Evolutionary conservation across 2,113 vertebrate genomes (phyloP), one percentile per base, ranked within the genome.

Genomic region (Charina bottae): DNA sequence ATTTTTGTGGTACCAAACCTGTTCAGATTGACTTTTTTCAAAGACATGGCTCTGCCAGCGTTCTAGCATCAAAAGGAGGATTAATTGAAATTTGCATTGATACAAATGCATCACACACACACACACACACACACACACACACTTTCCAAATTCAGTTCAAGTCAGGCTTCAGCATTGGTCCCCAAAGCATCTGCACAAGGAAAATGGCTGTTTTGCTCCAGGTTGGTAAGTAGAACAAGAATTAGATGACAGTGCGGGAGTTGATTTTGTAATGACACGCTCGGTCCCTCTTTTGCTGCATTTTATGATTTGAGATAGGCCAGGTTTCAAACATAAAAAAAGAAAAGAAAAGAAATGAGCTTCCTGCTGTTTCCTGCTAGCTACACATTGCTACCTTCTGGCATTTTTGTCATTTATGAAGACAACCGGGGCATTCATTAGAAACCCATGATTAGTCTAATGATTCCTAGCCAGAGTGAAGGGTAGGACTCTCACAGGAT

Each of bases 151-250:
- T 88, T 88, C 55, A 92, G 17, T 92, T 83, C 87, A 53, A 62
- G 56, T 89, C 68, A 92, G 56, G 42, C 53, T 60, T 59, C 42
- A 58, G 8, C 42, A 58, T 58, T 91, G 55, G 86, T 53, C 86
- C 68, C 86, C 37, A 60, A 23, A 56, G 90, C 26, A 88, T 15
- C 78, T 83, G 21, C 24, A 83, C 68, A 92, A 84, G 72, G 56
- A 83, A 92, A 92, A 84, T 83, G 91, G 56, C 68, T 62, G n/a
- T 89, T 92, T 88, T 83, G 42, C 83, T 88, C 68, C 68, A 60
- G 91, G 87, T 84, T 49, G 89, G 72, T 89, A 92, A 92, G 54
- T 87, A 54, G 42, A 60, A 89, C 87, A 89, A 62, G 56, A 89
- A 58, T 92, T 92, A 89, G 56, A 89, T 92, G 42, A 24, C 46